Base-by-base conservation (phyloP, 2,797 vertebrate genomes). In the Rhadinocentrus ornatus region DNA sequence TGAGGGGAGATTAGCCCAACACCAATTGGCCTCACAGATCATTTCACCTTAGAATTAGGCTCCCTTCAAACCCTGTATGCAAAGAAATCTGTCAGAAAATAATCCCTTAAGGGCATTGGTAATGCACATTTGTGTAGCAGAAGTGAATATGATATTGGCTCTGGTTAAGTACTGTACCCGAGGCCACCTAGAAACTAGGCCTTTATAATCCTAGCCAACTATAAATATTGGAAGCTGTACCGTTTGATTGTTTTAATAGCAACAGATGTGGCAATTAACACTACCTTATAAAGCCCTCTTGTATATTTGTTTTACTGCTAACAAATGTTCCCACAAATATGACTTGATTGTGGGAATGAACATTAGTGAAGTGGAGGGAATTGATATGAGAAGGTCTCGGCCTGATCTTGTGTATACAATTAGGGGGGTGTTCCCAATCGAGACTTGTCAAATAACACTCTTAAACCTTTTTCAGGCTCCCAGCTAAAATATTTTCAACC, bases 201-300 rank as follows among this genome's bases (percentile, higher is more conserved):
- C 79, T 85, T 85, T 86, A 80, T 93, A 93, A 94, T 93, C 91
- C 91, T n/a, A 24, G 86, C 86, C 86, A 87, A 90, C 91, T 93
- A 82, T 94, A 94, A 95, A 94, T 94, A 94, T 92, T 91, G 91
- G 89, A 93, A 91, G 87, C 87, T 24, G 63, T 44, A 83, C 81
- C 69, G 59, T 90, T 92, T 94, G 93, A 93, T 94, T 94, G 93
- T 95, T 95, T 95, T 93, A 94, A 94, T 93, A 94, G 93, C 88
- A 93, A 85, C 93, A 95, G 93, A 95, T 95, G 93, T 94, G 91
- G 92, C 91, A 93, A 94, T 95, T 95, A 95, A 94, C 94, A 94
- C 92, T 92, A 91, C 91, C 89, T 93, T 94, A 92, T 94, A 94
- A 94, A 94, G 90, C 83, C 66, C 74, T 77, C 75, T 89, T 91